Percentiles rank a stretch among this genome's conserved stretches.
Conservation (phyloP, 2,888 invertebrate species). For the Tetragonisca angustula region DNA sequence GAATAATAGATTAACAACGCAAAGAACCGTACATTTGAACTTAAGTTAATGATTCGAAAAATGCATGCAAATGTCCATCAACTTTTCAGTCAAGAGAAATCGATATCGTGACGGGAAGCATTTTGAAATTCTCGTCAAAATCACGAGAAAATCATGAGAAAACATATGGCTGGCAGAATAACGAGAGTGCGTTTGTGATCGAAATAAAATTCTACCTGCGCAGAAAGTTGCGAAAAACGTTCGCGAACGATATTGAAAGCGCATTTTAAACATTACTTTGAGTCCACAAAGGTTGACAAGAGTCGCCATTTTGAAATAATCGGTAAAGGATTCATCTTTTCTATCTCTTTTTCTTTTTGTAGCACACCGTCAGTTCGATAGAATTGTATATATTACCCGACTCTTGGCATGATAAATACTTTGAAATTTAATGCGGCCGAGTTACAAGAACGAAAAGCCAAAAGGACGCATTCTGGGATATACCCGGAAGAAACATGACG, state of each 20-base stretch:
- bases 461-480: constrained; percentile 36
- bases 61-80: constrained; percentile 8
- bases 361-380: not conserved
- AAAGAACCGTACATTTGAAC: not conserved
- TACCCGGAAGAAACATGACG: constrained; percentile 50
- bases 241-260: not conserved
- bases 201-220: not conserved
- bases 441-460: not conserved
- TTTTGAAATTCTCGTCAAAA: not conserved
- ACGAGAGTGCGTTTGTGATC: not conserved
- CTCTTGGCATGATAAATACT: not conserved
- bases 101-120: constrained; percentile 20
- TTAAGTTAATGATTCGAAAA: not conserved
- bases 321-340: constrained; percentile 48
- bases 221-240: not conserved
- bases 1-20: not conserved
- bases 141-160: not conserved
- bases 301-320: constrained; percentile 71
- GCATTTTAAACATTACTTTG: constrained; percentile 38
- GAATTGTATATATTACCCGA: not conserved
- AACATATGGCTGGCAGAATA: not conserved
- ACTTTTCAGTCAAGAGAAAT: constrained; percentile 26
- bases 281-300: constrained; percentile 62
- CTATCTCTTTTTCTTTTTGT: not conserved
- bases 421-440: not conserved